These are phyloP conservation scores for Carpatolechia fugitivella DNA, from an alignment of 2,888 invertebrate species.

Conservation along the genomic window DNA sequence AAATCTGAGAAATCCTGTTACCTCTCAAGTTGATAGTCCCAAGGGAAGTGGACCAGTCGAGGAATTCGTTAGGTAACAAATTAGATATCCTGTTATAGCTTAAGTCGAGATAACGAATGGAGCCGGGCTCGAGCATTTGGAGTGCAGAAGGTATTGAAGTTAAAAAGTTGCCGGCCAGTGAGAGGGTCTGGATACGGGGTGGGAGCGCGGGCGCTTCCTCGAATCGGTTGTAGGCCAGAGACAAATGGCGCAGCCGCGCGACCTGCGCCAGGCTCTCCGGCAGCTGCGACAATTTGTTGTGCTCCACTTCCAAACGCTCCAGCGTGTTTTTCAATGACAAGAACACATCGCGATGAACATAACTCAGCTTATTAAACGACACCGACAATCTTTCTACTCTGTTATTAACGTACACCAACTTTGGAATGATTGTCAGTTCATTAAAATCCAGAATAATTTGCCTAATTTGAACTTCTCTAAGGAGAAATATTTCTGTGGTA, in stretches of 20 bases:
- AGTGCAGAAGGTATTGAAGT: constrained; percentile 85
- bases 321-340: constrained; percentile 85
- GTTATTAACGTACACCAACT: constrained; percentile 83
- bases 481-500: constrained; percentile 82
- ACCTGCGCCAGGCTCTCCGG: constrained; percentile 85
- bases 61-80: constrained; percentile 87
- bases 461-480: constrained; percentile 85
- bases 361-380: constrained; percentile 86
- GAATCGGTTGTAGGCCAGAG: constrained; percentile 87
- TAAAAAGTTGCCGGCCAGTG: constrained; percentile 89
- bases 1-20: constrained; percentile 88
- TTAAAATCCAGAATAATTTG: constrained; percentile 91
- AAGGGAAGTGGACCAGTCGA: constrained; percentile 87
- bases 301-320: constrained; percentile 90
- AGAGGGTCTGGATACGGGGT: constrained; percentile 85
- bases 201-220: constrained; percentile 82
- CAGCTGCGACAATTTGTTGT: constrained; percentile 85
- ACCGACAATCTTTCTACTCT: constrained; percentile 88
- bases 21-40: constrained; percentile 90
- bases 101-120: constrained; percentile 89
- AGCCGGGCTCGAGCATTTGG: constrained; percentile 84
- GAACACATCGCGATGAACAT: constrained; percentile 86
- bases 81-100: constrained; percentile 92
- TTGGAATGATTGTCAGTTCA: constrained; percentile 83
- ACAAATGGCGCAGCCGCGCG: constrained; percentile 86